Evolutionary conservation across 2,113 vertebrate genomes (phyloP).

Genomic region (Amphiprion ocellaris): DNA sequence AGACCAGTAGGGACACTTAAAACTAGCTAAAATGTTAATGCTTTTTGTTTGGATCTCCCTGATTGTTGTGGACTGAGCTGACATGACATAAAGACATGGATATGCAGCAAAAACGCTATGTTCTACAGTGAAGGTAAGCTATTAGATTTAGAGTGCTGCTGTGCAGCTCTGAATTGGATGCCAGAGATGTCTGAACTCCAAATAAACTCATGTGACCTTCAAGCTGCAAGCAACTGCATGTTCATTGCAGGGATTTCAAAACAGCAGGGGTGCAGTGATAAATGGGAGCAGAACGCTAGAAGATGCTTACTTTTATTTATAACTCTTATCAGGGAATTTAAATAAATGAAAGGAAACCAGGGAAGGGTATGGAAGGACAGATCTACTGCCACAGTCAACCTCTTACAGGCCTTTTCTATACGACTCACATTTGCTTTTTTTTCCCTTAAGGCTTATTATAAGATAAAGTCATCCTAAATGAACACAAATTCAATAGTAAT

Average conservation of each 20-base stretch:
- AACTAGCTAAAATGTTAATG: slow-evolving; percentile 15
- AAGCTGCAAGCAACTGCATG: slow-evolving; percentile 20
- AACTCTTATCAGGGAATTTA: slow-evolving; percentile 15
- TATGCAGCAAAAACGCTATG: neutral
- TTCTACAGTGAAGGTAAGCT: neutral
- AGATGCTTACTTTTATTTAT: slow-evolving; percentile 26
- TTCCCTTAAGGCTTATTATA: slow-evolving; percentile 19
- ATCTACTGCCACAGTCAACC: slow-evolving; percentile 5
- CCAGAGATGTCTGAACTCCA: slow-evolving; percentile 14
- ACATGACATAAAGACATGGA: neutral
- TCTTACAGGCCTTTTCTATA: slow-evolving; percentile 1
- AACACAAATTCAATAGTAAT: slow-evolving; percentile 62
- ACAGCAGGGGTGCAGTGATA: slow-evolving; percentile 5
- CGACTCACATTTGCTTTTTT: slow-evolving; percentile 23
- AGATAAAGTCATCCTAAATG: slow-evolving; percentile 38
- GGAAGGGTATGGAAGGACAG: slow-evolving; percentile 22
- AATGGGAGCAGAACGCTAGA: slow-evolving; percentile 23
- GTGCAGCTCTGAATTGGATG: slow-evolving; percentile 2
- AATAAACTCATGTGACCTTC: slow-evolving; percentile 55
- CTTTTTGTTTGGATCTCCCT: slow-evolving; percentile 10
- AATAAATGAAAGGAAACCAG: slow-evolving; percentile 6
- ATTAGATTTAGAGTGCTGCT: neutral
- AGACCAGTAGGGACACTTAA: slow-evolving; percentile 49
- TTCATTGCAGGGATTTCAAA: slow-evolving; percentile 37
- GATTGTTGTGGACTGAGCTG: neutral